Percentiles rank a stretch among this genome's conserved stretches.
phyloP scores from a whole-genome alignment of 2,797 vertebrate species.

The Anguilla marmorata region DNA sequence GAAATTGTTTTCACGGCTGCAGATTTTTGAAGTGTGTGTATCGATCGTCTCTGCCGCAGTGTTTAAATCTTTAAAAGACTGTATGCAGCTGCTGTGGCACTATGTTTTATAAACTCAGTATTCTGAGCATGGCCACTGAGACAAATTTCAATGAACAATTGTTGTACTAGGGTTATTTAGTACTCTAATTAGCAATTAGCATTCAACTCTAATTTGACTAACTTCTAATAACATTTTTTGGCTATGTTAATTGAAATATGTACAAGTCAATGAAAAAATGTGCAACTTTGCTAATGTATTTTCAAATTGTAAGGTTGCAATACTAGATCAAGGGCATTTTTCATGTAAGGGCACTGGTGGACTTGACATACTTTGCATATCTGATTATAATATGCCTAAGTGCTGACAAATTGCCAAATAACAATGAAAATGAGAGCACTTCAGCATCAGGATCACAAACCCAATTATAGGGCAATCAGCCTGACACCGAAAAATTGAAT shows the following conservation, averaged over 20 bases:
- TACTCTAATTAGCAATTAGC: too few relatives aligned
- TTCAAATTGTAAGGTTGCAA: too few relatives aligned
- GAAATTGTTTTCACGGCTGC: slow-evolving; percentile 4
- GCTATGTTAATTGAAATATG: neutral
- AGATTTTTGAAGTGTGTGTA: slow-evolving; percentile 34
- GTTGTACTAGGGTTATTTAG: too few relatives aligned
- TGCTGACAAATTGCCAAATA: neutral
- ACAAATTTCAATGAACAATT: too few relatives aligned
- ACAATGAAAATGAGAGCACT: neutral
- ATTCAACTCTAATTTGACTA: too few relatives aligned
- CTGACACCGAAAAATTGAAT: neutral
- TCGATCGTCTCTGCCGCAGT: slow-evolving; percentile 48
- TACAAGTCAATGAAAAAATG: neutral
- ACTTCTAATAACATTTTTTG: neutral
- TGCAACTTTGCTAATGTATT: too few relatives aligned
- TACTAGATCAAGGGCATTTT: too few relatives aligned
- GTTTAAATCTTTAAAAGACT: slow-evolving; percentile 44
- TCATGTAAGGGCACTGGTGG: neutral
- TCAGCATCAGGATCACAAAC: too few relatives aligned
- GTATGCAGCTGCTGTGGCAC: slow-evolving; percentile 8
- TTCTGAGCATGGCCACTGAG: neutral
- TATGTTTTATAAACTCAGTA: neutral
- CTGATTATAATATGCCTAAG: neutral
- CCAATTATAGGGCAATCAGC: too few relatives aligned
- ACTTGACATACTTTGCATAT: neutral